Conservation (phyloP, 2,797 vertebrate genomes). For the Gallinago nigripennis region DNA sequence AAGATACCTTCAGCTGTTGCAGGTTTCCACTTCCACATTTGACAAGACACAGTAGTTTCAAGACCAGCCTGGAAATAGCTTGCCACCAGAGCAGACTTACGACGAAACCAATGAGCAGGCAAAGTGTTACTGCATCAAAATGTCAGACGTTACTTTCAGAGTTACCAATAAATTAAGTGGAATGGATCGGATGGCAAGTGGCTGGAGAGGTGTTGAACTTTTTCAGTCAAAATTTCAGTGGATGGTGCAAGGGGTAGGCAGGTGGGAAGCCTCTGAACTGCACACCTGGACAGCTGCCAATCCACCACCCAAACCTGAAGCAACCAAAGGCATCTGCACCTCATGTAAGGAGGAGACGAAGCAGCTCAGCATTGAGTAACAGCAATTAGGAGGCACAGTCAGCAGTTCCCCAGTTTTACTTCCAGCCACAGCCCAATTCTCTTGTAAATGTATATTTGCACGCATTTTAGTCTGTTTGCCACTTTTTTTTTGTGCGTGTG, state of each 20-base stretch:
- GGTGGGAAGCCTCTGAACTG: background rate
- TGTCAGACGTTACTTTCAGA: background rate
- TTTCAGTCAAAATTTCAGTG: background rate
- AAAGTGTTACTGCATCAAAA: background rate
- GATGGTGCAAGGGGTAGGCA: background rate
- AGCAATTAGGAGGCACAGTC: background rate
- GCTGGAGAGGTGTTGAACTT: background rate
- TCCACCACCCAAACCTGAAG: background rate
- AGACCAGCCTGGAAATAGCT: background rate
- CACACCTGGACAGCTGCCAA: background rate
- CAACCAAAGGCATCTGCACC: background rate
- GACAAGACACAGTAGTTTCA: background rate
- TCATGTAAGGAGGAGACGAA: background rate
- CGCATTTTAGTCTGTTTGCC: background rate
- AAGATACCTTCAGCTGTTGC: background rate
- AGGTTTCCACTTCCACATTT: background rate
- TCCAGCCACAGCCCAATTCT: background rate
- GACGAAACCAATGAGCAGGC: background rate
- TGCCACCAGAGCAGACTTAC: background rate
- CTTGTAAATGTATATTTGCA: background rate
- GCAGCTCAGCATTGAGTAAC: background rate
- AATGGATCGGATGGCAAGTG: accelerated
- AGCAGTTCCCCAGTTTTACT: background rate
- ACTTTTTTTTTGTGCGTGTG: background rate
- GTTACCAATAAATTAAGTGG: background rate